phyloP scores from a whole-genome alignment of 2,113 vertebrate genomes.

The Oryzias woworae region DNA sequence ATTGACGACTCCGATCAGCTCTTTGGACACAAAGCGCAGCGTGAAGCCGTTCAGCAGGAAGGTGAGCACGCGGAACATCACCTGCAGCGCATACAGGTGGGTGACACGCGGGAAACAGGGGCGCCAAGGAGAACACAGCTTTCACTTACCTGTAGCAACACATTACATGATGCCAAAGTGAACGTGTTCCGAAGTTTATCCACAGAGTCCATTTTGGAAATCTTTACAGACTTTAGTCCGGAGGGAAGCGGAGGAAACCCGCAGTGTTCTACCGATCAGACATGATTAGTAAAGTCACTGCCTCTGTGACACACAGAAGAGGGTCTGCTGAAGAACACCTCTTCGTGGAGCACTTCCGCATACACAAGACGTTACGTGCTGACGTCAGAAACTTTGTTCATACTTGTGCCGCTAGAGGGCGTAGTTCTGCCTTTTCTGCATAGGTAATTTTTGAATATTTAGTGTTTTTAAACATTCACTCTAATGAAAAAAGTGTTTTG shows the following conservation, averaged over 20 bases:
- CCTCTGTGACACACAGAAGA: background rate
- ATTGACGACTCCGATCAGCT: conserved; percentile 90
- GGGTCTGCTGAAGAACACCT: background rate
- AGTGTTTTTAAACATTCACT: no score
- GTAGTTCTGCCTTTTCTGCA: background rate
- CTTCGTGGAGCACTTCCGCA: conserved; percentile 55
- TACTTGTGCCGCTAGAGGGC: conserved; percentile 30
- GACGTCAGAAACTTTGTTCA: conserved; percentile 19
- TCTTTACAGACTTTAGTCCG: background rate
- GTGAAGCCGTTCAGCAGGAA: conserved; percentile 94
- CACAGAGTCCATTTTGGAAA: conserved; percentile 70
- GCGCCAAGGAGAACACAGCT: background rate
- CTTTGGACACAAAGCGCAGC: conserved; percentile 91
- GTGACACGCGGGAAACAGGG: background rate
- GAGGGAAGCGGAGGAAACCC: background rate
- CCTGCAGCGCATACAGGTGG: conserved; percentile 66
- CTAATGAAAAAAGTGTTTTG: no score
- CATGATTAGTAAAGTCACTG: conserved; percentile 5
- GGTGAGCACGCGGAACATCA: conserved; percentile 88
- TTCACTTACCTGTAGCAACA: conserved; percentile 74
- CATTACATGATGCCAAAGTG: conserved; percentile 76
- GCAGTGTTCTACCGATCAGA: background rate
- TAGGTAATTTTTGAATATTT: no score
- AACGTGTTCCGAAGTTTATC: conserved; percentile 72
- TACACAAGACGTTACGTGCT: conserved; percentile 38